Percentiles rank a stretch among this genome's conserved stretches.
These are phyloP conservation scores for Aspidiotus rigidus DNA, from an alignment of 2,888 invertebrate species.

Conservation along the genomic window DNA sequence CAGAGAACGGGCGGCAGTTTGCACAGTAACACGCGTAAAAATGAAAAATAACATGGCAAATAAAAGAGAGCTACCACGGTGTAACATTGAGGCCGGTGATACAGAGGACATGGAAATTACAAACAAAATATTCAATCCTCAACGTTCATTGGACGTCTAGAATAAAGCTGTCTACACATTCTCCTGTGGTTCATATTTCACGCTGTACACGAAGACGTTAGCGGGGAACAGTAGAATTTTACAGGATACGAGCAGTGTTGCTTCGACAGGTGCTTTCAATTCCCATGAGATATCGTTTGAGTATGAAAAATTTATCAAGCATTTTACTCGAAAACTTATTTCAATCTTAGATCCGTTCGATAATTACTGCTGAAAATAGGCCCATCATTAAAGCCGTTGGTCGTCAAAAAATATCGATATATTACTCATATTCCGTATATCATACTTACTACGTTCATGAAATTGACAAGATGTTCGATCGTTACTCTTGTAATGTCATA, in stretches of 20 bases:
- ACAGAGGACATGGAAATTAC: slow-evolving; percentile 18
- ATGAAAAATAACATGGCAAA: slow-evolving; percentile 8
- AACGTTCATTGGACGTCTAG: slow-evolving; percentile 18
- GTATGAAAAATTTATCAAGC: too few relatives aligned
- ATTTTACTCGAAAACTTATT: too few relatives aligned
- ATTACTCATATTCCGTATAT: too few relatives aligned
- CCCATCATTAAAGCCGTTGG: too few relatives aligned
- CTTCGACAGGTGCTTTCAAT: neutral
- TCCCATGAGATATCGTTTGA: too few relatives aligned
- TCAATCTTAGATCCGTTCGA: too few relatives aligned
- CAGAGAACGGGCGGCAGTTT: slow-evolving; percentile 6
- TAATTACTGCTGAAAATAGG: too few relatives aligned
- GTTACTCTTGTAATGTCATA: too few relatives aligned
- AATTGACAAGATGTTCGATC: too few relatives aligned
- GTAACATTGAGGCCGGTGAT: slow-evolving; percentile 27
- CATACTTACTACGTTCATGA: too few relatives aligned
- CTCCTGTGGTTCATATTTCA: too few relatives aligned
- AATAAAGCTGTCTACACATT: slow-evolving; percentile 9
- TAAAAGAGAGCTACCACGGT: slow-evolving; percentile 24
- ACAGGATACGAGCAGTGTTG: neutral
- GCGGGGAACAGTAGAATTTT: neutral
- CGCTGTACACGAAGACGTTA: neutral
- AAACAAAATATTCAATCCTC: slow-evolving; percentile 22
- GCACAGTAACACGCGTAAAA: slow-evolving; percentile 23
- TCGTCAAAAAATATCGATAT: too few relatives aligned